These are phyloP conservation scores for Armadillidium nasatum DNA, from an alignment of 1,140 invertebrate genomes.

Conservation along the genomic window DNA sequence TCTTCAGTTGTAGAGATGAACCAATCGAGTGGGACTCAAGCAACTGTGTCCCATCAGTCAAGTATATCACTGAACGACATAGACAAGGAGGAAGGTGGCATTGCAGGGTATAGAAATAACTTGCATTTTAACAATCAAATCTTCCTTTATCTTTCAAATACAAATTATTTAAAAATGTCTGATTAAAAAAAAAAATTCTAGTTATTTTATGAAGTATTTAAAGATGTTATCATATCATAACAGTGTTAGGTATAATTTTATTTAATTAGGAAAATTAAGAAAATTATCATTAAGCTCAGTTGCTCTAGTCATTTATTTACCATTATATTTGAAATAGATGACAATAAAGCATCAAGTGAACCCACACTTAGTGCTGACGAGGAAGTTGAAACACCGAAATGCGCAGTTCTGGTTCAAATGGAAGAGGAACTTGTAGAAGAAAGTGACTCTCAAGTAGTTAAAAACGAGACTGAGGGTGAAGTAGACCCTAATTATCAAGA, in stretches of 20 bases:
- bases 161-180: too few relatives aligned
- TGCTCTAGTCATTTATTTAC: neutral
- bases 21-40: neutral
- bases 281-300: neutral
- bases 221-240: too few relatives aligned
- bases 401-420: too few relatives aligned
- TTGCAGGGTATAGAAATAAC: too few relatives aligned
- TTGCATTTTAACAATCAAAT: too few relatives aligned
- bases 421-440: conserved; percentile 4
- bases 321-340: neutral
- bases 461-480: neutral
- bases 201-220: too few relatives aligned
- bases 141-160: too few relatives aligned
- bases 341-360: conserved; percentile 23
- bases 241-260: too few relatives aligned
- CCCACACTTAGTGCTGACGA: conserved; percentile 22
- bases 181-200: too few relatives aligned
- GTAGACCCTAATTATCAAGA: neutral
- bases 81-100: neutral
- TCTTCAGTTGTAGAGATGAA: conserved; percentile 22
- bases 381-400: neutral
- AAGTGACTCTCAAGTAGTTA: neutral
- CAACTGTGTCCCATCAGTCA: neutral
- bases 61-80: neutral
- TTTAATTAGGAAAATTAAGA: neutral